These are phyloP conservation scores for Drosophila fuyamai DNA, from an alignment of 1,140 invertebrate genomes.

Conservation along the genomic window DNA sequence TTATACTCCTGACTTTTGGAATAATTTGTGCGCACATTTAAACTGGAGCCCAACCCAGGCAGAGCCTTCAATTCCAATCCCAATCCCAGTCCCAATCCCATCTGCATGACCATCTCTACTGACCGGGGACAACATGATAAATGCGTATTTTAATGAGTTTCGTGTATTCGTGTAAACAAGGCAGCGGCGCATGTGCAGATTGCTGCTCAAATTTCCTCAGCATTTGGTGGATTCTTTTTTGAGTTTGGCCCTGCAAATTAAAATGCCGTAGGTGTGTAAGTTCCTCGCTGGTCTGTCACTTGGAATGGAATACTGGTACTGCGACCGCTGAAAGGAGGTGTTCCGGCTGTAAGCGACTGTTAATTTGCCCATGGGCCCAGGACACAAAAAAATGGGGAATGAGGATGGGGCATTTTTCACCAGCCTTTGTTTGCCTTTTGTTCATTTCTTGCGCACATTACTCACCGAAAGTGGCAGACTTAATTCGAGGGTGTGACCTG, in stretches of 20 bases:
- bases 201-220: constrained; percentile 45
- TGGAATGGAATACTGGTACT: constrained; percentile 3
- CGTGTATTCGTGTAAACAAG: constrained; percentile 83
- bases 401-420: constrained; percentile 32
- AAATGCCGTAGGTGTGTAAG: constrained; percentile 72
- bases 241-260: constrained; percentile 42
- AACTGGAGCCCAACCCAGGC: constrained; percentile 59
- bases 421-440: constrained; percentile 45
- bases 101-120: constrained; percentile 39
- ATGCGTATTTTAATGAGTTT: constrained; percentile 83
- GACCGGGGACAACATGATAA: constrained; percentile 65
- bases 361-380: constrained; percentile 61
- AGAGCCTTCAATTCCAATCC: constrained; percentile 8
- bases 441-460: constrained; percentile 57
- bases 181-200: constrained; percentile 59
- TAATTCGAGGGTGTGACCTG: constrained; percentile 76
- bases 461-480: constrained; percentile 70
- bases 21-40: constrained; percentile 71
- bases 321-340: constrained; percentile 73
- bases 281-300: constrained; percentile 63
- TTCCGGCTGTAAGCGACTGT: constrained; percentile 73
- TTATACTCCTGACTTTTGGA: constrained; percentile 38
- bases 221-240: constrained; percentile 57
- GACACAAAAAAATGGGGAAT: constrained; percentile 5
- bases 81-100: constrained; percentile 28